Percentiles rank a stretch among this genome's conserved stretches.
phyloP scores from a whole-genome alignment of 2,113 vertebrate species.

The Dunckerocampus dactyliophorus region DNA sequence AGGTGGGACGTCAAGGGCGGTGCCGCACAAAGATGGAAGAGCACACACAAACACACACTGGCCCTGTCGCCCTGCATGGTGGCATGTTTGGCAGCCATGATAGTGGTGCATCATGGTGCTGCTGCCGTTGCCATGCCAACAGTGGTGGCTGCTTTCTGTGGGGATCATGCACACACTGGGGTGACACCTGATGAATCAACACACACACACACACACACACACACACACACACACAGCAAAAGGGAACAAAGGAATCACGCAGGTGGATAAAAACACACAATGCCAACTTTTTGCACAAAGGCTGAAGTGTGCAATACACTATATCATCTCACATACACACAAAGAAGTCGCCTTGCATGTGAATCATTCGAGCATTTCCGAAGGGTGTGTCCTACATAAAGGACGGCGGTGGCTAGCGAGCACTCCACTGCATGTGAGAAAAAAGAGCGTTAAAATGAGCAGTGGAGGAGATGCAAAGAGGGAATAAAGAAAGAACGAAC shows the following conservation, averaged over 20 bases:
- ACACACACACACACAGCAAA: constrained; percentile 11
- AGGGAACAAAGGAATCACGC: constrained; percentile 31
- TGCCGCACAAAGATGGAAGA: background rate
- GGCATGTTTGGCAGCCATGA: constrained; percentile 73
- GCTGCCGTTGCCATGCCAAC: constrained; percentile 75
- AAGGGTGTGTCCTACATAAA: background rate
- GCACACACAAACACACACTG: background rate
- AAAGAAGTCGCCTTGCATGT: constrained; percentile 30
- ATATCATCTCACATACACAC: constrained; percentile 1
- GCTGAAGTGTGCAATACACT: background rate
- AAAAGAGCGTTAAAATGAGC: constrained; percentile 7
- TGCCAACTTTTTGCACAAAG: background rate
- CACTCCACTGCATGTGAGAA: background rate
- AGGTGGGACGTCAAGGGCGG: background rate
- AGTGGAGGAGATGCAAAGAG: constrained; percentile 7
- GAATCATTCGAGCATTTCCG: constrained; percentile 15
- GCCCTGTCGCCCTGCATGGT: constrained; percentile 31
- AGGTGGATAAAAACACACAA: constrained; percentile 37
- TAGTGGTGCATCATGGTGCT: constrained; percentile 63
- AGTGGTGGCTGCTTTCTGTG: constrained; percentile 55
- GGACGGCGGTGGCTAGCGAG: too few relatives aligned
- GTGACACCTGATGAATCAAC: constrained; percentile 65
- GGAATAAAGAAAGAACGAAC: constrained; percentile 15
- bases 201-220: constrained; percentile 9
- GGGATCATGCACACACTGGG: constrained; percentile 53